Evolutionary conservation across 2,888 invertebrate species (phyloP), one percentile per base, ranked within the genome.

Genomic region (Lepidochrysops patricia): DNA sequence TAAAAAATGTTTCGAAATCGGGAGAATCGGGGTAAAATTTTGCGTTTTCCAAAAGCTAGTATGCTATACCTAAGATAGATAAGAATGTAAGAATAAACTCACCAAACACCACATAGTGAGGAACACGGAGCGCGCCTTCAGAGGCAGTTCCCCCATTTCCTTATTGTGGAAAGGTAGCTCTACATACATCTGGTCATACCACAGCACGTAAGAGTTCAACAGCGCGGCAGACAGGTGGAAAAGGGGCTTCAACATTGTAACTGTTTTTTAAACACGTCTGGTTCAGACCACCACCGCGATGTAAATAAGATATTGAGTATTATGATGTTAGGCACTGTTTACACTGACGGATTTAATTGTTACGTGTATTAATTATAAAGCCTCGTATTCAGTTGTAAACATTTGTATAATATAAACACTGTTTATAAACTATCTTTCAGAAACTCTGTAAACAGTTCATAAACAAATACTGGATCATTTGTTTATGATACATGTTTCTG

Each of bases 81-180:
- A n/a, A n/a, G n/a, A n/a, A n/a, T n/a, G n/a, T n/a, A n/a, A 4
- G 13, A 56, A 37, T 23, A 43, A 3, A 69, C 70, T 83, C 68
- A 84, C 84, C 64, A 84, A 64, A 58, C 78, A 76, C 84, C 85
- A 85, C 43, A 81, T 69, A 0, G 85, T 86, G 5, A 86, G 67
- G 61, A 81, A 85, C 61, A 80, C 68, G 26, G 68, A 67, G 25
- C 85, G 71, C 0, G 75, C 80, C 61, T 80, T 82, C 0, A 80
- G 66, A 0, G 82, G 82, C 58, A 83, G 68, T 6, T 65, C 60
- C 12, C 66, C 73, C 23, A 79, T 65, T 2, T 72, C 72, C 54
- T 76, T 71, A 1, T 67, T 61, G 0, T 78, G 73, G 7, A 77
- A 74, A 0, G 82, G 80, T 0, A 85, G 32, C 0, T 81, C 74